A percentile compares a stretch with the other conserved stretches of the same genome.
Evolutionary conservation across 2,113 vertebrate species (phyloP).

Genomic region (Alectura lathami): DNA sequence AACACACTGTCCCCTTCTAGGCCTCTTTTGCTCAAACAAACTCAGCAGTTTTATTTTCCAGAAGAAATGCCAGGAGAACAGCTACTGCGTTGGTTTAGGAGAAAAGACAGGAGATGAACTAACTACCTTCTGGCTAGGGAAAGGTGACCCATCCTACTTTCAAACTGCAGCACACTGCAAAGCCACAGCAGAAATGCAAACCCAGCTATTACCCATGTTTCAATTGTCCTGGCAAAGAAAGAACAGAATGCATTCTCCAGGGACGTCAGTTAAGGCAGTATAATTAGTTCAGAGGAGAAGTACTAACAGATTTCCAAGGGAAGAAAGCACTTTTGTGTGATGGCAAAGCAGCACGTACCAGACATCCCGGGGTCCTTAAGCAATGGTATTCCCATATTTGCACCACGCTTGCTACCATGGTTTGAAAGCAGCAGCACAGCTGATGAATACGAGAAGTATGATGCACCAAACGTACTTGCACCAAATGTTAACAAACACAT

Average conservation of each 20-base stretch:
- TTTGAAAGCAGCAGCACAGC: not conserved
- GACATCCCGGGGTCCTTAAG: not conserved
- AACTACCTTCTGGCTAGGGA: not conserved
- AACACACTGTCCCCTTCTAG: not conserved
- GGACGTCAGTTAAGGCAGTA: not conserved
- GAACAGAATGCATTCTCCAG: not conserved
- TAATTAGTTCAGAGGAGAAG: not conserved
- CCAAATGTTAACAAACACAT: conserved; percentile 5
- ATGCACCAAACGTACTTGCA: conserved; percentile 30
- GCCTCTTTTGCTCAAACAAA: not conserved
- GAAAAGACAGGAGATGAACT: not conserved
- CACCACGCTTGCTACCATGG: not conserved
- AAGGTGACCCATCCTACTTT: not conserved
- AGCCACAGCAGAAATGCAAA: not conserved
- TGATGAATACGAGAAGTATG: not conserved
- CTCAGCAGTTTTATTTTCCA: not conserved
- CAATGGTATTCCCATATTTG: not conserved
- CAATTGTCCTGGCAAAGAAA: not conserved
- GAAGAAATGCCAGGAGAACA: not conserved
- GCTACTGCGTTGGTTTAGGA: not conserved
- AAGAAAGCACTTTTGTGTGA: not conserved
- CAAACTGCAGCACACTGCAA: not conserved
- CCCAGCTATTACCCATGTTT: not conserved
- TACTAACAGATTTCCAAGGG: not conserved
- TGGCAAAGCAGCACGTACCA: not conserved